Evolutionary conservation across 2,797 vertebrate species (phyloP).

Genomic region (Chrysocyon brachyurus): DNA sequence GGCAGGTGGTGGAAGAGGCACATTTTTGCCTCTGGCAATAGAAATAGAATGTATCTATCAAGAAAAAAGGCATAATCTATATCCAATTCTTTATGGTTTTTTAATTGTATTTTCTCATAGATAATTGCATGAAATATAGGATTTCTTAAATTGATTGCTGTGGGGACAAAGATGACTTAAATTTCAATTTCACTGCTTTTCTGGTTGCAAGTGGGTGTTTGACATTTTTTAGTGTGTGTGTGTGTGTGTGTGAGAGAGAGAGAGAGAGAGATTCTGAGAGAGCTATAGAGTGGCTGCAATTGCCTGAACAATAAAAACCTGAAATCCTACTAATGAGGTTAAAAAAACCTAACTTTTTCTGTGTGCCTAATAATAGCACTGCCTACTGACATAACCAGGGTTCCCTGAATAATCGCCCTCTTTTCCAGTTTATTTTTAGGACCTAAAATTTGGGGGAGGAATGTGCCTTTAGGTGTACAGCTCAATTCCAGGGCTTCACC

Average conservation of each 20-base stretch:
- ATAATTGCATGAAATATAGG: neutral
- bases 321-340: slow-evolving; percentile 73
- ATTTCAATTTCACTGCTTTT: slow-evolving; percentile 58
- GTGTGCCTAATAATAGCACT: slow-evolving; percentile 73
- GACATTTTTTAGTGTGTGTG: slow-evolving; percentile 22
- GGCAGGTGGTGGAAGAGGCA: neutral
- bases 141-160: slow-evolving; percentile 24
- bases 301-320: slow-evolving; percentile 68
- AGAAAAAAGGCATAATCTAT: neutral
- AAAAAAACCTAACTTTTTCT: slow-evolving; percentile 57
- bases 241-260: neutral
- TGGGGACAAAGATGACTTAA: slow-evolving; percentile 41
- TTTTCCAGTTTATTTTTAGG: slow-evolving; percentile 77
- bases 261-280: neutral
- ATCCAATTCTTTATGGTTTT: neutral
- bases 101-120: slow-evolving; percentile 20
- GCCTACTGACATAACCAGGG: slow-evolving; percentile 54
- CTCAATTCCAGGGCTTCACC: neutral
- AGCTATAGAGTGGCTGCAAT: neutral
- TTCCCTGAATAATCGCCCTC: slow-evolving; percentile 73
- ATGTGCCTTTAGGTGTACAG: slow-evolving; percentile 47
- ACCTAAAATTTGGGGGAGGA: neutral
- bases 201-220: slow-evolving; percentile 54
- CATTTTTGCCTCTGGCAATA: neutral
- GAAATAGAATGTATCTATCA: neutral